Evolutionary conservation across 2,113 vertebrate species (phyloP), one percentile per base, ranked within the genome.

Genomic region (Vireo altiloquus): DNA sequence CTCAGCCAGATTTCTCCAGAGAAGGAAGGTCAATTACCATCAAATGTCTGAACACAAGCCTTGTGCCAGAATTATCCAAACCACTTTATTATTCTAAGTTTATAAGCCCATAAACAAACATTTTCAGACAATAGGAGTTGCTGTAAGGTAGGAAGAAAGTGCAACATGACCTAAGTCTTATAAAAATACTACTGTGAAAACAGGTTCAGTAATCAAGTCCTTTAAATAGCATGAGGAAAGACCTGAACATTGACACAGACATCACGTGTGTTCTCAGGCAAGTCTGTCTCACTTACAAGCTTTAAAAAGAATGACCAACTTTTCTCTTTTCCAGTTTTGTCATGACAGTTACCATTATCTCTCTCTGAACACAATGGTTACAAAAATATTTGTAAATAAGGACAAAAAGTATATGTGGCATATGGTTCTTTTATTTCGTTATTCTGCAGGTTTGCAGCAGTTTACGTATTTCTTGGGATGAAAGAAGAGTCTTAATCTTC

Each of bases 181-280:
- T 4, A 83, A 94, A 96, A 96, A 82, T 60, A 78, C 69, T 81
- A 54, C 76, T 64, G 77, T 4, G 9, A 89, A 95, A 91, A 92
- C 56, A 91, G 60, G 52, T 92, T 92, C 95, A 78, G 91, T 50
- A 84, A 92, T 87, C 80, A 84, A 78, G 60, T 44, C 76, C 91
- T 91, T 91, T 94, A 95, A 96, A 95, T 87, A 97, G 88, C 68
- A 77, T 5, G 31, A 90, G 69, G 80, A 66, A 89, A 94, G 89
- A 71, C 64, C n/a, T 44, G 47, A 81, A 76, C 80, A 37, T 23
- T 52, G 52, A 74, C 82, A 93, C 68, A 86, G 69, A 64, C 86
- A 91, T 64, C 78, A 82, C 74, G 56, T n/a, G 71, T 75, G 46
- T 46, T 90, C 92, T 80, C 54, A 88, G 61, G 53, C 78, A 82